Percentiles rank a stretch among this genome's conserved stretches.
These are phyloP conservation scores for Ruditapes philippinarum DNA, from an alignment of 1,140 invertebrate species.

Conservation along the genomic window DNA sequence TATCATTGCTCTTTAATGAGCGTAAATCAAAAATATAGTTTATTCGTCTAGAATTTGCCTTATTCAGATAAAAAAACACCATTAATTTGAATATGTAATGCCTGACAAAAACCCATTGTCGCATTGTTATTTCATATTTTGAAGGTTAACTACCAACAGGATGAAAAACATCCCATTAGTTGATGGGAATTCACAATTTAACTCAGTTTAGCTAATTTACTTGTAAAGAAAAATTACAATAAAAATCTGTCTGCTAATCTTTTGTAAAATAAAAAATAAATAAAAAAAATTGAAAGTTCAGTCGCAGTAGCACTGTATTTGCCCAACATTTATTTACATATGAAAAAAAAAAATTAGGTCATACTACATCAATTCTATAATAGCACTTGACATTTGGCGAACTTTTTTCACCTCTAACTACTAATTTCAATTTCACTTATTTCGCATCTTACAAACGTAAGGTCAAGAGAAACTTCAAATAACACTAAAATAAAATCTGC, in stretches of 20 bases:
- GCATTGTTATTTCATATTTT: not conserved
- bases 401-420: not conserved
- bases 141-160: not conserved
- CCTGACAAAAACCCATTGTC: not conserved
- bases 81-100: slow-evolving; percentile 31
- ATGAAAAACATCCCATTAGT: not conserved
- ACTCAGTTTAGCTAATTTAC: too few species aligned
- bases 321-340: too few species aligned
- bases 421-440: not conserved
- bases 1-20: not conserved
- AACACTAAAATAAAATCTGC: not conserved
- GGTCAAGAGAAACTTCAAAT: not conserved
- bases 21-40: slow-evolving; percentile 22
- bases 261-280: too few species aligned
- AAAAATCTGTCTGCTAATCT: too few species aligned
- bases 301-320: too few species aligned
- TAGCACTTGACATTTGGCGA: not conserved
- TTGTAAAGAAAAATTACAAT: too few species aligned
- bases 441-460: not conserved
- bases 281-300: too few species aligned
- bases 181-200: too few species aligned
- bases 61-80: not conserved
- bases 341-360: too few species aligned
- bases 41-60: not conserved
- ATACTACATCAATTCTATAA: too few species aligned